Base-by-base conservation (phyloP, 2,888 invertebrate genomes). In the Drosophila antonietae region DNA sequence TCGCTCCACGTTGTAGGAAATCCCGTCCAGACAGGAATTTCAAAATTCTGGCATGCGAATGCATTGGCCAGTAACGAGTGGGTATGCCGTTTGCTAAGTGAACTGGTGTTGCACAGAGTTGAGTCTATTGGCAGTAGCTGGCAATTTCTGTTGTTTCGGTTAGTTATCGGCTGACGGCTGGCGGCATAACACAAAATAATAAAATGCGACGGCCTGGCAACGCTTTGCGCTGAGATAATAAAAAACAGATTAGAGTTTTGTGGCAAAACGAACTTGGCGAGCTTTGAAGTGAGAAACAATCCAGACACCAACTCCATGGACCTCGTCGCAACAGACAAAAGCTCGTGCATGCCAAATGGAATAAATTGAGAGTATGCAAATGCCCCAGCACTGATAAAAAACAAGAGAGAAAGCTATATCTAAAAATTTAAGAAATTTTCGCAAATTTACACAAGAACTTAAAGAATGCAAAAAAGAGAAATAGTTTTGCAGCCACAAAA, bases 1-100 rank as follows among this genome's bases (percentile, higher is more conserved):
- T 44, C 41, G 56, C 43, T 49, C 20, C 62, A 52, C 53, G 55
- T 61, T 58, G 53, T 83, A 88, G 84, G 84, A 84, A 83, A 84
- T 84, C 84, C 84, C 84, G 89, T 84, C 84, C 84, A 84, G 84
- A 84, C 84, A 84, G 88, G 86, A 84, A 86, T 84, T 88, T 75
- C 59, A 68, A 70, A 81, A 85, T 80, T 58, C 60, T 73, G 68
- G 60, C 78, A 68, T 73, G 64, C 73, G 53, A 68, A 61, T 64
- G 72, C 78, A 60, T 55, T 58, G 57, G 44, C 33, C 37, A 37
- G 31, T 23, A 28, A 56, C 59, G 55, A 52, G 51, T 7, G 31
- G 43, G 35, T 15, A 14, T 10, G 44, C 14, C 18, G 33, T 20
- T 20, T 44, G 33, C 56, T 18, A n/a, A 35, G 7, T n/a, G 49